phyloP scores from a whole-genome alignment of 2,113 vertebrate species.

The Gorilla gorilla region DNA sequence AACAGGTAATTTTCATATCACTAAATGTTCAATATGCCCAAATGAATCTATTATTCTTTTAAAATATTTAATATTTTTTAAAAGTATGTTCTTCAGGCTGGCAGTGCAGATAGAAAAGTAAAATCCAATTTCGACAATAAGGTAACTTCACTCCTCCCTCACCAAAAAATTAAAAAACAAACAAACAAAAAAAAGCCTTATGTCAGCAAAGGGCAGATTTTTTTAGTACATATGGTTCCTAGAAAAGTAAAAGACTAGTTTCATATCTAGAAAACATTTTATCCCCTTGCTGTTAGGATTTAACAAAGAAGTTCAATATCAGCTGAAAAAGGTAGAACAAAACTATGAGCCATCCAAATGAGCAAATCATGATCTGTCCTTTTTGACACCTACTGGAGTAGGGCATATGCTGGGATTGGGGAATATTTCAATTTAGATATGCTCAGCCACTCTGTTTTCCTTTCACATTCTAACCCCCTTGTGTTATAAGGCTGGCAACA shows the following conservation, averaged over 20 bases:
- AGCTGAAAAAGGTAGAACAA: constrained; percentile 32
- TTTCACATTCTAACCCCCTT: constrained; percentile 83
- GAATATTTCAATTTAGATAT: constrained; percentile 60
- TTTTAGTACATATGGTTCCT: background rate
- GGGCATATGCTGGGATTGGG: background rate
- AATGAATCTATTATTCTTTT: background rate
- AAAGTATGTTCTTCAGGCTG: background rate
- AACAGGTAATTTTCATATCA: constrained; percentile 18
- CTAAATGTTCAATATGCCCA: background rate
- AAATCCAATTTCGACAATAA: constrained; percentile 6
- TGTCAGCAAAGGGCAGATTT: constrained; percentile 42
- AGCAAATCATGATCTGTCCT: constrained; percentile 77
- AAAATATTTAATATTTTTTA: constrained; percentile 1
- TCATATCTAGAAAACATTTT: constrained; percentile 21
- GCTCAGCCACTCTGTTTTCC: constrained; percentile 76
- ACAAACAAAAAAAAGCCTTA: background rate
- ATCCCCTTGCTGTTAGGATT: constrained; percentile 1
- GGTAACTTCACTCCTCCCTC: accelerated
- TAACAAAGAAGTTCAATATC: constrained; percentile 55
- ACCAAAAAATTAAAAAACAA: background rate
- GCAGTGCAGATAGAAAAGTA: background rate
- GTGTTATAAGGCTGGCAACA: constrained; percentile 85
- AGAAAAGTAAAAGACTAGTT: constrained; percentile 14
- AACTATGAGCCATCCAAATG: background rate
- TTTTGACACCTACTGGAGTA: background rate